Base-by-base conservation (phyloP, 2,888 invertebrate species). In the Penaeus monodon region DNA sequence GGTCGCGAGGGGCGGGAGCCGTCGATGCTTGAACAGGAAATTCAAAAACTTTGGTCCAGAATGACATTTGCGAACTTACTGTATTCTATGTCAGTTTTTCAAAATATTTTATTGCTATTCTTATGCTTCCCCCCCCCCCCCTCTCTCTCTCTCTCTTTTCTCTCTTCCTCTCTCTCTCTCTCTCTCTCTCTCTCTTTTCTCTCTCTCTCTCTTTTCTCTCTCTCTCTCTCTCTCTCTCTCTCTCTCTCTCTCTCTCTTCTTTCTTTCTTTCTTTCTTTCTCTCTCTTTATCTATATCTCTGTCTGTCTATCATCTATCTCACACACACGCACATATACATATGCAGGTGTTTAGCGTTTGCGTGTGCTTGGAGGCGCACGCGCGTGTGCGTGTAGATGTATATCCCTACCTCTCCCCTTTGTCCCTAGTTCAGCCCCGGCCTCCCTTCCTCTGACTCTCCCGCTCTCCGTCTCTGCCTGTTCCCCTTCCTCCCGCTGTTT, bases 381-480 rank as follows among this genome's bases (percentile, higher is more conserved):
- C 20, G 68, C 20, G 68, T 68, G 12, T 68, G 77, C 38, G 77
- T 77, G 38, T 77, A 38, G 49, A 24, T 77, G 38, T n/a, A 20
- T 38, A 17, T 38, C 8, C 27, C 14, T 20, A 27, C 2, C 49
- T 49, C 49, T 10, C 49, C 49, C 14, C 49, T 49, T 10, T 49
- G 49, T 49, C 49, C 49, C 49, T 49, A 14, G 49, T 49, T 49
- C 12, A 49, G 57, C n/a, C 57, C n/a, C 27, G 38, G 20, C 27
- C 38, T 49, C 44, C 77, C 38, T 77, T 77, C 27, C 77, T 44
- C 57, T 77, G 38, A 27, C 22, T n/a, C 20, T 6, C 49, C n/a
- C 17, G 17, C 77, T 77, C 77, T 77, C 38, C 27, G 14, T 77
- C 81, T 81, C 68, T 81, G 6, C 33, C 81, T 81, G 38, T 81